Percentiles rank a stretch among this genome's conserved stretches.
Evolutionary conservation across 2,797 vertebrate genomes (phyloP).

Genomic region (Alfaro cultratus): DNA sequence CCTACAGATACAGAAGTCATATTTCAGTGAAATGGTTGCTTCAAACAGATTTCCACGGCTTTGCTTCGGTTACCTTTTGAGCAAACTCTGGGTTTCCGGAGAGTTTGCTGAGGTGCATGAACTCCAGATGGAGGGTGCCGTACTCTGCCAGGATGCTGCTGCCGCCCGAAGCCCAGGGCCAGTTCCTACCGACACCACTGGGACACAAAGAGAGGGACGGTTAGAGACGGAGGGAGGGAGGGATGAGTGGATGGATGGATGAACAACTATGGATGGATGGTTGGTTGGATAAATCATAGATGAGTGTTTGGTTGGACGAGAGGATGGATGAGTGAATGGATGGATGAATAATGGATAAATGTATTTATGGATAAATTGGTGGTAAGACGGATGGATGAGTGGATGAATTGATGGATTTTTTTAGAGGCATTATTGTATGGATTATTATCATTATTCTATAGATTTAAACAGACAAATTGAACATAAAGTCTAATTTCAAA

Average conservation of each 20-base stretch:
- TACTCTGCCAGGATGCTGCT: constrained; percentile 99
- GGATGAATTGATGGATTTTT: background rate
- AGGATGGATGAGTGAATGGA: too few species aligned
- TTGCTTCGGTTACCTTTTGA: constrained; percentile 87
- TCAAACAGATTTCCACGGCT: background rate
- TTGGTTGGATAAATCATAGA: too few species aligned
- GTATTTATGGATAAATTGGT: too few species aligned
- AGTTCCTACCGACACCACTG: constrained; percentile 95
- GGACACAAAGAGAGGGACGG: constrained; percentile 7
- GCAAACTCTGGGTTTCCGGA: constrained; percentile 93
- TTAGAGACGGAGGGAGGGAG: background rate
- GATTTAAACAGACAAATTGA: background rate
- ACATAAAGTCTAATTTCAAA: too few species aligned
- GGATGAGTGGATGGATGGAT: too few species aligned
- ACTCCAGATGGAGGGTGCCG: constrained; percentile 96
- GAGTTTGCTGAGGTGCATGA: constrained; percentile 93
- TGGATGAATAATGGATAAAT: too few species aligned
- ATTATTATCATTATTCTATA: background rate
- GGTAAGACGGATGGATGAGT: too few species aligned
- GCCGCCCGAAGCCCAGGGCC: constrained; percentile 98
- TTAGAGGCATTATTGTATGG: background rate
- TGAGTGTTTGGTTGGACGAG: too few species aligned
- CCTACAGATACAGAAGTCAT: constrained; percentile 71
- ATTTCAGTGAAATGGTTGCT: background rate
- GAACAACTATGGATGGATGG: too few species aligned